Base-by-base conservation (phyloP, 2,888 invertebrate genomes). In the Caenorhabditis imperialis region DNA sequence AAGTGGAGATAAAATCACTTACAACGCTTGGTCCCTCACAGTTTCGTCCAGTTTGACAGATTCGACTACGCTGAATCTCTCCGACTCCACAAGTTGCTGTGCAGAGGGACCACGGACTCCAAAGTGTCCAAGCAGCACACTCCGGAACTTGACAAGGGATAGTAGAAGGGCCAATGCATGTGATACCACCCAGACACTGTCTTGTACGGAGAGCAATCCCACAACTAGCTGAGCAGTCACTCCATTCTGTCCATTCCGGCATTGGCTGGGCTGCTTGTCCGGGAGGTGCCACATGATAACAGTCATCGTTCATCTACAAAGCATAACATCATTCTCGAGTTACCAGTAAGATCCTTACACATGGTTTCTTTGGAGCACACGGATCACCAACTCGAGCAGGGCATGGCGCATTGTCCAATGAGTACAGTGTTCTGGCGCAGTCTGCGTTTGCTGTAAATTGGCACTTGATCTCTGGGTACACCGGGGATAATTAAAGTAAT, bases 321-420 rank as follows among this genome's bases (percentile, higher is more conserved):
- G 16, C 10, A 30, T 20, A 7, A 12, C 23, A 12, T 45, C 3
- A n/a, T 16, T 30, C 12, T 16, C 1, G 25, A 40, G 2, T 25
- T 7, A n/a, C 20, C 27, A 22, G 2, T 25, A 0, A 20, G 23
- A 54, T 16, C 37, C 75, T 8, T 61, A 82, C 81, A 53, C 82
- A 82, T 14, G 75, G 78, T 8, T 67, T 73, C 30, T 71, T 78
- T 6, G 82, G 82, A 1, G 81, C 82, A 60, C 82, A 82, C 0
- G 82, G 82, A 42, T 81, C 82, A 14, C 81, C 81, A 53, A 73
- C 75, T 18, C 79, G 44, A 10, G 82, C 82, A 14, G 82, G 81
- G 40, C 82, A 82, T n/a, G 82, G 82, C 0, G 77, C 77, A 16
- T 53, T 57, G 40, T 82, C 82, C 8, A 71, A 22, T 20, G 61